Base-by-base conservation (phyloP, 2,113 vertebrate species). In the Rynchops niger region DNA sequence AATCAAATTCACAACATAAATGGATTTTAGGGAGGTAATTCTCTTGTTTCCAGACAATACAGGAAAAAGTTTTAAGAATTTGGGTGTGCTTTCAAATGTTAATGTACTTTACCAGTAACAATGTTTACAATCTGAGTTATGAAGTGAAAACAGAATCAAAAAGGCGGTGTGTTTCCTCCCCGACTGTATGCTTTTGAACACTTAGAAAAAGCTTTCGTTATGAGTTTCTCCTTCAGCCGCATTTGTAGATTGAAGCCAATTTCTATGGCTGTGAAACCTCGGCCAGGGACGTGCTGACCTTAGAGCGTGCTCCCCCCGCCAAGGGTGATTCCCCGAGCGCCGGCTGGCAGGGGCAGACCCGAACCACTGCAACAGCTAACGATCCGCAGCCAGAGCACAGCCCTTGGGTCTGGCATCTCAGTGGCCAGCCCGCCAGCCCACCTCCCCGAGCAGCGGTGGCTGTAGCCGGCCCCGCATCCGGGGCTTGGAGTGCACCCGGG, bases 251-350 rank as follows among this genome's bases (percentile, higher is more conserved):
- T 19, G 62, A 74, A 88, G 38, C 17, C 38, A 21, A 40, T 81
- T 53, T 81, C 42, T 34, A 0, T 6, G 66, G 13, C 50, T 6
- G 2, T 66, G 59, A 45, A 5, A 1, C 15, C 1, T 1, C 18
- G 40, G 58, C 27, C 19, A 32, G 42, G 82, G 42, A 8, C 63
- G 3, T 0, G 1, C 18, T 65, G 67, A 27, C 71, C 82, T 77
- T 45, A 16, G 6, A 11, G 70, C 10, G 2, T 9, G 36, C 42
- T 71, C 15, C 43, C 11, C 20, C 52, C 22, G 20, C 26, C 4
- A 0, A 30, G 40, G 30, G 15, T 36, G 69, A 34, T 15, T 11
- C 50, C 55, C 61, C 0, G 0, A 25, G 40, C 0, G 0, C 59
- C 26, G 74, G 6, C 72, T 43, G 63, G 9, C 53, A 30, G 36